Conservation (phyloP, 2,797 vertebrate genomes). For the Rachycentron canadum region DNA sequence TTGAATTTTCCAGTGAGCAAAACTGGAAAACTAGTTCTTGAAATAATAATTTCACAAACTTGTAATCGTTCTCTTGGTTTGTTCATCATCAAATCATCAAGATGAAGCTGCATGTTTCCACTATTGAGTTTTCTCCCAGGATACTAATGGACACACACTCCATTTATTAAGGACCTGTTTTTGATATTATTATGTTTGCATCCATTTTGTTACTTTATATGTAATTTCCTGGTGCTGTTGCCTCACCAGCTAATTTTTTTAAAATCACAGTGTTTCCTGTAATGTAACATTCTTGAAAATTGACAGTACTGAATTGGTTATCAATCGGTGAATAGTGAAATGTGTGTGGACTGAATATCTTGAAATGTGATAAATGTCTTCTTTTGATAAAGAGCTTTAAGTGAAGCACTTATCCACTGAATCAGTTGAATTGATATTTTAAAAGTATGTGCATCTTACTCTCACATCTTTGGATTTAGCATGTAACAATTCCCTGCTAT, state of each 20-base stretch:
- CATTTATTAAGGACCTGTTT: not conserved
- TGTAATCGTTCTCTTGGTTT: not conserved
- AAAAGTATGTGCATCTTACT: not conserved
- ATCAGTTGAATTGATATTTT: not conserved
- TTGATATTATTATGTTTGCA: not conserved
- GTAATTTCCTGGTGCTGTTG: not conserved
- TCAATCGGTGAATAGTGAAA: not conserved
- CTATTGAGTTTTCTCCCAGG: not conserved
- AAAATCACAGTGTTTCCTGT: conserved; percentile 13
- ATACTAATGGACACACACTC: not conserved
- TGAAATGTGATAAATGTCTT: not conserved
- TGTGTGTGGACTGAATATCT: not conserved
- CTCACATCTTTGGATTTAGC: not conserved
- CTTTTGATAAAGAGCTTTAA: not conserved
- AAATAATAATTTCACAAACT: not conserved
- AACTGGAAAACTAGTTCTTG: not conserved
- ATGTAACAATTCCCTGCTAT: not conserved
- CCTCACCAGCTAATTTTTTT: conserved; percentile 1
- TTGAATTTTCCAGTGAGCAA: conserved; percentile 29
- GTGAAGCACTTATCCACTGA: not conserved
- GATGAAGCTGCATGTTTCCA: not conserved
- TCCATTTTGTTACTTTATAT: not conserved
- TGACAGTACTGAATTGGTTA: not conserved
- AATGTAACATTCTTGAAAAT: not conserved
- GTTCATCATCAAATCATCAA: not conserved